These are phyloP conservation scores for Platycercus adscitus DNA, from an alignment of 2,113 vertebrate species.

Conservation along the genomic window DNA sequence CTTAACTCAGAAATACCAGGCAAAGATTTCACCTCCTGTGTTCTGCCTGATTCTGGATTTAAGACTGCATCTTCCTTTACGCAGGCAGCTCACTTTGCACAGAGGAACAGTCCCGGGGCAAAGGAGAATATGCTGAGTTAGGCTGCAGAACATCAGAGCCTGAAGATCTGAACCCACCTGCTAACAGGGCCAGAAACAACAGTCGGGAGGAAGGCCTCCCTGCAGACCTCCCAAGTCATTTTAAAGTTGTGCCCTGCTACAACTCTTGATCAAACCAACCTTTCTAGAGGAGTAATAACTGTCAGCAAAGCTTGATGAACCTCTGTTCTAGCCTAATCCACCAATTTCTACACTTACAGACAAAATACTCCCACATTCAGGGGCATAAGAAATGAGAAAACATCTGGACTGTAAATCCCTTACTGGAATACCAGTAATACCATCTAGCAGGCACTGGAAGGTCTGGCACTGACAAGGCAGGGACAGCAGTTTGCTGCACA, in stretches of 20 bases:
- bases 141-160: neutral
- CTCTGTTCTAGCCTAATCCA: neutral
- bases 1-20: neutral
- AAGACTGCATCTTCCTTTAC: neutral
- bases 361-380: neutral
- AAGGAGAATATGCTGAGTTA: neutral
- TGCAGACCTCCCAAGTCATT: neutral
- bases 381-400: neutral
- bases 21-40: neutral
- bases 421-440: neutral
- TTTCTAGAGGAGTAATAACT: neutral
- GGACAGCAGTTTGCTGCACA: neutral
- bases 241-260: neutral
- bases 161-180: neutral
- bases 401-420: neutral
- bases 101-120: neutral
- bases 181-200: neutral
- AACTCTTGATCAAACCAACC: neutral
- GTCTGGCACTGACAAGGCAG: neutral
- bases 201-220: neutral
- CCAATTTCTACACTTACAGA: neutral
- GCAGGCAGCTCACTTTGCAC: neutral
- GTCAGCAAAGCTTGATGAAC: neutral
- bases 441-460: neutral
- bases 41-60: neutral